Percentiles rank a stretch among this genome's conserved stretches.
Conservation (phyloP, 2,113 vertebrate genomes). For the Elanus axillaris region DNA sequence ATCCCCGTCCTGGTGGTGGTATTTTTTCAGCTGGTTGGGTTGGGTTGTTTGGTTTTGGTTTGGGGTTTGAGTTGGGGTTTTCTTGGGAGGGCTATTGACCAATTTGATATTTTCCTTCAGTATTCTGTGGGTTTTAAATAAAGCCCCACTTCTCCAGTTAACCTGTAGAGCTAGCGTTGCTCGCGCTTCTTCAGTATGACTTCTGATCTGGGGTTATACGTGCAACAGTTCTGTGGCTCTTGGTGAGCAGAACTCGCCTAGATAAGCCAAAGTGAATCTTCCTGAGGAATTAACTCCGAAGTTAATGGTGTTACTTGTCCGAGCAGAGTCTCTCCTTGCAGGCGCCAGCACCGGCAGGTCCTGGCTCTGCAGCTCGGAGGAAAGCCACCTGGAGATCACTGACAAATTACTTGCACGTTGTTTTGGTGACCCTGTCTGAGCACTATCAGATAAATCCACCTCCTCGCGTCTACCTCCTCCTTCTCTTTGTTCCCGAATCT, state of each 20-base stretch:
- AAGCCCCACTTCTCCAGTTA: neutral
- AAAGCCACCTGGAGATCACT: neutral
- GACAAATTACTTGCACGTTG: neutral
- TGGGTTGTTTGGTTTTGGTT: fast-evolving
- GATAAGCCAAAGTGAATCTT: neutral
- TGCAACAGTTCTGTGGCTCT: neutral
- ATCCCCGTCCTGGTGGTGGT: neutral
- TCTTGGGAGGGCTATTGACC: neutral
- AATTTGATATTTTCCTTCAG: neutral
- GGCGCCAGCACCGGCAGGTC: neutral
- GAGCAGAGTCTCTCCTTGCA: neutral
- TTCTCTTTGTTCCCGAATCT: neutral
- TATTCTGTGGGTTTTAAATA: neutral
- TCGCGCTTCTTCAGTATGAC: neutral
- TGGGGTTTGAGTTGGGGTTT: fast-evolving
- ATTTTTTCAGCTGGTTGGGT: neutral
- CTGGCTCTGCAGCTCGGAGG: neutral
- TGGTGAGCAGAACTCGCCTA: neutral
- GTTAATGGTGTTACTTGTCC: neutral
- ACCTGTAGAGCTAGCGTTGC: neutral
- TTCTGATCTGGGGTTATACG: neutral
- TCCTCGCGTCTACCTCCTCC: neutral
- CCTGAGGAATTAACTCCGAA: neutral
- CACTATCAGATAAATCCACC: neutral
- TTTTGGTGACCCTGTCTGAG: neutral